These are phyloP conservation scores for Semnopithecus entellus DNA, from an alignment of 2,113 vertebrate species.

Conservation along the genomic window DNA sequence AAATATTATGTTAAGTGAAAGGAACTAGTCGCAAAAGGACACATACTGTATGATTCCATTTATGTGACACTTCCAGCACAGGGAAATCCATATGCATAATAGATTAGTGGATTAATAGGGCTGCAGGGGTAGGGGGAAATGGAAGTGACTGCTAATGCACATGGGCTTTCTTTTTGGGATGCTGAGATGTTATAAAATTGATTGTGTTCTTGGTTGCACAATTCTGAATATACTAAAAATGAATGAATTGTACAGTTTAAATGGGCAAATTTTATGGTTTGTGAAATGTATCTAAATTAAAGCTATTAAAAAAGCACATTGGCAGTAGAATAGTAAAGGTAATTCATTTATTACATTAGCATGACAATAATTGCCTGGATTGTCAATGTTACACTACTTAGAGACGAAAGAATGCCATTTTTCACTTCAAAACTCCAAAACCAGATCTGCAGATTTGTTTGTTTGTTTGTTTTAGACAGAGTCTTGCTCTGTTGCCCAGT, in stretches of 20 bases:
- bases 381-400: not conserved
- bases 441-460: not conserved
- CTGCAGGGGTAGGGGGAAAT: not conserved
- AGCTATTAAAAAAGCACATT: not conserved
- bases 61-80: not conserved
- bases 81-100: not conserved
- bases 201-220: not conserved
- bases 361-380: not conserved
- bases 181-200: constrained; percentile 1
- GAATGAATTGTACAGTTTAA: constrained; percentile 33
- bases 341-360: constrained; percentile 15
- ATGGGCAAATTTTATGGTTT: not conserved
- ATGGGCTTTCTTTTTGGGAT: not conserved
- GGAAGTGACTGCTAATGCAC: not conserved
- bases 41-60: not conserved
- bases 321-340: constrained; percentile 12
- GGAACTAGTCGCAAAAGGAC: not conserved
- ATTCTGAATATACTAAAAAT: constrained; percentile 14
- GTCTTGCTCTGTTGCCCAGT: too few relatives aligned
- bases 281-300: constrained; percentile 40
- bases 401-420: constrained; percentile 26
- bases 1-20: not conserved
- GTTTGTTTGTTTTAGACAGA: too few relatives aligned
- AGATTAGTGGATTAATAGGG: not conserved
- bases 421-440: not conserved